Percentiles rank a stretch among this genome's conserved stretches.
phyloP scores from a whole-genome alignment of 2,113 vertebrate species.

The Pygoscelis adeliae region DNA sequence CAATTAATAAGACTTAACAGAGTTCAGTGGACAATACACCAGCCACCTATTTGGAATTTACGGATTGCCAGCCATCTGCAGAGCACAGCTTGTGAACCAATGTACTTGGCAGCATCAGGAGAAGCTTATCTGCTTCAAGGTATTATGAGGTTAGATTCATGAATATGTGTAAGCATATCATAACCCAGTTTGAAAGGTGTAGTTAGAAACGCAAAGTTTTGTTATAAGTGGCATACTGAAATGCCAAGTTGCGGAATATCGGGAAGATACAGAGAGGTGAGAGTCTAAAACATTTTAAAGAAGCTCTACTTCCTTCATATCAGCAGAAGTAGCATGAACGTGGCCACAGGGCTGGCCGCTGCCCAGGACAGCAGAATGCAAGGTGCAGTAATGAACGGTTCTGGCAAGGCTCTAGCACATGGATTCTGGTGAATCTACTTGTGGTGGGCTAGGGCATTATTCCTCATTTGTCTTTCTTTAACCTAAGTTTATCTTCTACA shows the following conservation, averaged over 20 bases:
- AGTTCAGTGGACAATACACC: neutral
- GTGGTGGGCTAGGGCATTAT: neutral
- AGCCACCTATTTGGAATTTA: slow-evolving; percentile 22
- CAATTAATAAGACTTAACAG: neutral
- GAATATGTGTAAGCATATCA: neutral
- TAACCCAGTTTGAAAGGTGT: neutral
- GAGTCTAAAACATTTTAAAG: neutral
- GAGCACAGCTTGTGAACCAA: slow-evolving; percentile 15
- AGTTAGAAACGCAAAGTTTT: neutral
- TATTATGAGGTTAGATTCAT: neutral
- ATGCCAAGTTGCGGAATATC: neutral
- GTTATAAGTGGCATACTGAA: neutral
- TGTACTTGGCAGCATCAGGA: neutral
- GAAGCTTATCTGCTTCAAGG: slow-evolving; percentile 2
- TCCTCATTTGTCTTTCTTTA: neutral
- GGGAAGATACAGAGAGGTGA: neutral
- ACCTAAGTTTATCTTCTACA: neutral
- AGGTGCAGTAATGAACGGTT: neutral
- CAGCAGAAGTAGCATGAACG: neutral
- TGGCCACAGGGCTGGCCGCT: neutral
- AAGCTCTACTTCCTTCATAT: neutral
- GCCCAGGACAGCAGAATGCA: neutral
- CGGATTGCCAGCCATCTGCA: neutral
- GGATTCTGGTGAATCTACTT: neutral
- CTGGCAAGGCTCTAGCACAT: neutral